These are phyloP conservation scores for Alcis repandata DNA, from an alignment of 2,888 invertebrate species.

Conservation along the genomic window DNA sequence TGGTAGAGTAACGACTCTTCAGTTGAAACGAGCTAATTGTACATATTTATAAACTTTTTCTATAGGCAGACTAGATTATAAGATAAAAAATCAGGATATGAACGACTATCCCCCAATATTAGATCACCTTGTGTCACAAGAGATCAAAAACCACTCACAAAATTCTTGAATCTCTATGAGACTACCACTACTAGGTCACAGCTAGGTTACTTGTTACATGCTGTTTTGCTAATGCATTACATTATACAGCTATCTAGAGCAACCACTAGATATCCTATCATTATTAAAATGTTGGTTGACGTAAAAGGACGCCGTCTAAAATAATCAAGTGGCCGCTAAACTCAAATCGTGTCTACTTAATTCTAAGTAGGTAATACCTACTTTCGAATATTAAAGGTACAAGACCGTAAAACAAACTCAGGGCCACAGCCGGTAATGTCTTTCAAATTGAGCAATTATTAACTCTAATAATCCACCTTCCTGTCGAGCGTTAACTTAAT, in stretches of 20 bases:
- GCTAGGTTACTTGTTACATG: too few species aligned
- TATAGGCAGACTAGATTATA: too few species aligned
- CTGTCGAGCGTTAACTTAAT: conserved; percentile 8
- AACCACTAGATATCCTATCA: neutral
- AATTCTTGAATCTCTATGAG: too few species aligned
- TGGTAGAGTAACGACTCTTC: too few species aligned
- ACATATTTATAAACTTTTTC: too few species aligned
- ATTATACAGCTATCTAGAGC: neutral
- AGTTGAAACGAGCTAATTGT: too few species aligned
- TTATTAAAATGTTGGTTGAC: conserved; percentile 23
- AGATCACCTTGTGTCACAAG: too few species aligned
- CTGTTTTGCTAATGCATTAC: too few species aligned
- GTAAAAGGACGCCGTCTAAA: conserved; percentile 28
- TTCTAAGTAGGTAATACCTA: conserved; percentile 32
- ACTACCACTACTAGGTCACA: too few species aligned
- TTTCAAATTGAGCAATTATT: conserved; percentile 37
- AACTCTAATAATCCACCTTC: conserved; percentile 29
- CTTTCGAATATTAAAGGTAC: conserved; percentile 40
- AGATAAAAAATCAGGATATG: too few species aligned
- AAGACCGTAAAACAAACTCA: conserved; percentile 40
- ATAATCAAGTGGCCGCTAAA: conserved; percentile 15
- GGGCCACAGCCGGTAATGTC: conserved; percentile 37
- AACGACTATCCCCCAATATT: too few species aligned
- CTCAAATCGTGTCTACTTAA: conserved; percentile 21
- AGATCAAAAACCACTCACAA: too few species aligned